These are phyloP conservation scores for Nycteola revayana DNA, from an alignment of 2,888 invertebrate genomes.

Conservation along the genomic window DNA sequence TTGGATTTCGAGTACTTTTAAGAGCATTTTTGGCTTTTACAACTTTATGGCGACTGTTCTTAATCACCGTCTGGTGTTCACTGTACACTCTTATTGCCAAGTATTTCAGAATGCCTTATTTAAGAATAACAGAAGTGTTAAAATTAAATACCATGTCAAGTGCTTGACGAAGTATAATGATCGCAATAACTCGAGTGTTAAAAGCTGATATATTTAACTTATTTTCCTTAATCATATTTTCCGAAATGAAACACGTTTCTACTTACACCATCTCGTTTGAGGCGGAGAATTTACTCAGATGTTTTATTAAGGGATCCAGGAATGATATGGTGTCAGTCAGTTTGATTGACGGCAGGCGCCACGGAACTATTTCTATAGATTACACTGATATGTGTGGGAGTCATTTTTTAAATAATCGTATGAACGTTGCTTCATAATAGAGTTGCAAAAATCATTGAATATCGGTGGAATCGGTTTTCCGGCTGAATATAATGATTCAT, in stretches of 20 bases:
- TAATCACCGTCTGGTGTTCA: too few species aligned
- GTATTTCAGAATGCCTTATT: too few species aligned
- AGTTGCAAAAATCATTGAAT: too few species aligned
- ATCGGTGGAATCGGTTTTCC: too few species aligned
- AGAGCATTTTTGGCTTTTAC: not conserved
- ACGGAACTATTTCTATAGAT: constrained; percentile 34
- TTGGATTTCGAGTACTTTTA: not conserved
- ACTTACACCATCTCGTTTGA: constrained; percentile 33
- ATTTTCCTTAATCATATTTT: constrained; percentile 31
- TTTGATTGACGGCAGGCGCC: constrained; percentile 67
- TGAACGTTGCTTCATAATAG: constrained; percentile 25
- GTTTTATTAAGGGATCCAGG: constrained; percentile 51
- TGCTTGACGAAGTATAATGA: too few species aligned
- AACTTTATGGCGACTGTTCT: not conserved
- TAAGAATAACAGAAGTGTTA: too few species aligned
- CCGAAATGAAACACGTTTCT: constrained; percentile 33
- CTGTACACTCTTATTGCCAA: too few species aligned
- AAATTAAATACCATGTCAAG: too few species aligned
- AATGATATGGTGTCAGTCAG: constrained; percentile 57
- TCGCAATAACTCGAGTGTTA: too few species aligned
- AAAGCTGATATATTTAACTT: not conserved
- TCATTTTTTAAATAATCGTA: constrained; percentile 35
- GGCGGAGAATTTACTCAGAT: constrained; percentile 40
- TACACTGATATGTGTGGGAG: constrained; percentile 31
- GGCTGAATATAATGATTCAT: too few species aligned